Evolutionary conservation across 2,113 vertebrate genomes (phyloP), one percentile per base, ranked within the genome.

Genomic region (Amblyopsis rosae): DNA sequence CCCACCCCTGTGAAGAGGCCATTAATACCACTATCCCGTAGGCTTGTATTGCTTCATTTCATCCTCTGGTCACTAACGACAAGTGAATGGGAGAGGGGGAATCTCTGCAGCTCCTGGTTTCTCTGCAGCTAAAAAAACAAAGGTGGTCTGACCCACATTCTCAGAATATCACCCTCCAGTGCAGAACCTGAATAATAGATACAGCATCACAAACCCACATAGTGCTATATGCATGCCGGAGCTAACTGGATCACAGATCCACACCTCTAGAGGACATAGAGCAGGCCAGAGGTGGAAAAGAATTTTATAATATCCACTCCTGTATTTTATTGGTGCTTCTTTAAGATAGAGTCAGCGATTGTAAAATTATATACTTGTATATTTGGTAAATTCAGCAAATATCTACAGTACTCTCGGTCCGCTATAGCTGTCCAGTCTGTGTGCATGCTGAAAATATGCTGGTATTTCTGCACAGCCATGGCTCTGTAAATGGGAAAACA

Each of bases 131-230:
- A 67, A 71, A 86, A 81, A 82, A 87, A 75, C 71, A 86, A 67
- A 53, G 62, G 62, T 54, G 60, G 70, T 73, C 71, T 90, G 88
- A 90, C 90, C 90, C 86, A 91, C 82, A 87, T 91, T 87, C 84
- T 65, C 75, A 65, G 73, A 84, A 83, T 82, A 82, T 82, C 78
- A 65, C 41, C 60, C 63, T 67, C 70, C 63, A 73, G 77, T 69
- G 72, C 63, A 76, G 73, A 75, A 71, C 62, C 62, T 90, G 77
- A 88, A 86, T 90, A 82, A 87, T 83, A 69, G 32, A 91, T 86
- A 77, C 62, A 75, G 67, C 70, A 62, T 70, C 73, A 60, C 47
- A 55, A 76, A 68, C 45, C 19, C 67, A 77, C 60, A 63, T 54
- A 57, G 71, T 47, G 59, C 19, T 48, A 12, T 54, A 47, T 64